Evolutionary conservation across 2,113 vertebrate species (phyloP), one percentile per base, ranked within the genome.

Genomic region (Mobula hypostoma): DNA sequence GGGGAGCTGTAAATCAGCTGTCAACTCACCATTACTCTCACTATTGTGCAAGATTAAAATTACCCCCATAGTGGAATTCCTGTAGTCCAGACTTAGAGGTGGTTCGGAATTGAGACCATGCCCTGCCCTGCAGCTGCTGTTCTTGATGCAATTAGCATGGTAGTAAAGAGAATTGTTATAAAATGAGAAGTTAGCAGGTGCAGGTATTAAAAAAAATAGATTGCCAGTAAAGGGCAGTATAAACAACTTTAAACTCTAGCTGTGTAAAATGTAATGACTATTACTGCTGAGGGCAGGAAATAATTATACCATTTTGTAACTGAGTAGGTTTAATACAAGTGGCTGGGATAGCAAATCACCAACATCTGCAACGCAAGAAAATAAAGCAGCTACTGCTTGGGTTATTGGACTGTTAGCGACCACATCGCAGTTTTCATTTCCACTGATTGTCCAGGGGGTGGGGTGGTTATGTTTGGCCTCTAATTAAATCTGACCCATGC

Each of bases 251-350:
- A 95, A 94, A 80, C 94, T 95, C 94, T 74, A 94, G 94, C 94
- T 95, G 32, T 32, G 66, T 76, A 95, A 94, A 82, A 95, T 94
- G 92, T 95, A 94, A 95, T 94, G 94, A 94, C 94, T 94, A 94
- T 95, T 95, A 94, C 94, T 95, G 94, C 94, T 95, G 93, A 40
- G 36, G 68, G 94, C 94, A 97, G 95, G 95, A 97, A 96, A 96
- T 95, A 95, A 95, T 96, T 96, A 95, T 95, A 94, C 94, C 95
- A 95, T 95, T 95, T 95, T 95, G 95, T 95, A 95, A 94, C 83
- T 95, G 93, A 95, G 95, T 95, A 94, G 94, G 94, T 95, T 96
- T 95, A 95, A 95, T 96, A 94, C 92, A 78, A 94, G 78, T 94
- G 83, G 94, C 94, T 96, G 95, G 94, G 94, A 96, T 95, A 94